These are phyloP conservation scores for Thunnus maccoyii DNA, from an alignment of 2,113 vertebrate species.

Conservation along the genomic window DNA sequence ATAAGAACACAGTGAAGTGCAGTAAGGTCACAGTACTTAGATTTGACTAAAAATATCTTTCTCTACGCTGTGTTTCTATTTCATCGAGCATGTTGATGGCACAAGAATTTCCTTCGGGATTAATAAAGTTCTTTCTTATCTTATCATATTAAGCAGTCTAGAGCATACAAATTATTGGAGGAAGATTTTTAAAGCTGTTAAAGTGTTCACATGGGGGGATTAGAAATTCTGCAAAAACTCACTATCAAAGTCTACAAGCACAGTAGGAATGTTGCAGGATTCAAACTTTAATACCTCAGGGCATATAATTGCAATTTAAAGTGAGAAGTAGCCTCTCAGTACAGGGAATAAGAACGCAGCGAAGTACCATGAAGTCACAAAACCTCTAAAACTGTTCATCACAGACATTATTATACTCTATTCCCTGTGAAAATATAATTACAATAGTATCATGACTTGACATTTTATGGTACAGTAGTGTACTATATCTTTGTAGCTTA, in stretches of 20 bases:
- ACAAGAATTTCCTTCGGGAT: neutral
- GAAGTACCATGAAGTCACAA: neutral
- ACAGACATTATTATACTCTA: neutral
- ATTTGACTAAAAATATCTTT: no score
- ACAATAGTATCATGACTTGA: neutral
- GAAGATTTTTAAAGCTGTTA: constrained; percentile 7
- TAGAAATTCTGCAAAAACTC: neutral
- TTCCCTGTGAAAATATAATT: neutral
- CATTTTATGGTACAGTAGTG: neutral
- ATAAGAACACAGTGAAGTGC: neutral
- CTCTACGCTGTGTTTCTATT: no score
- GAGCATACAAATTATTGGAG: neutral
- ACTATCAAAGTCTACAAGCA: neutral
- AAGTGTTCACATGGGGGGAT: neutral
- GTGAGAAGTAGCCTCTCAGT: neutral
- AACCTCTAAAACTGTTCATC: neutral
- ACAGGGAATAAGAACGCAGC: neutral
- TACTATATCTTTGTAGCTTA: neutral
- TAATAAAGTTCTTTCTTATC: no score
- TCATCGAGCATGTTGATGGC: neutral
- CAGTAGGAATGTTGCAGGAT: neutral
- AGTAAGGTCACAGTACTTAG: constrained; percentile 4
- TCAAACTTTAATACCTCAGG: neutral
- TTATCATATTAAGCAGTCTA: neutral
- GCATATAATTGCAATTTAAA: constrained; percentile 1